phyloP scores from a whole-genome alignment of 1,140 invertebrate species.

The Ceratina calcarata region DNA sequence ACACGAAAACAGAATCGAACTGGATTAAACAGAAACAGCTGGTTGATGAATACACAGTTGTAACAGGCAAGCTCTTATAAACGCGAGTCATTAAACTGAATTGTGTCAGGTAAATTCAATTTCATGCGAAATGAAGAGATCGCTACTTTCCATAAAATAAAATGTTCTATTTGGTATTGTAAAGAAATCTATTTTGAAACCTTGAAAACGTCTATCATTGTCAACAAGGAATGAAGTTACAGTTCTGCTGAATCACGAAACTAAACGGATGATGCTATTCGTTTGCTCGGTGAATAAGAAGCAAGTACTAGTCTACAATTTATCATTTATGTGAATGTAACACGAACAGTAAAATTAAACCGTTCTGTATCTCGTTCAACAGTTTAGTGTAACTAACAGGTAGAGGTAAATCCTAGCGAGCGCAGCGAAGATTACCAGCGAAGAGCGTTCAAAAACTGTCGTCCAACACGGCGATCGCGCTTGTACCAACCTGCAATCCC shows the following conservation, averaged over 20 bases:
- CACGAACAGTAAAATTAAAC: neutral
- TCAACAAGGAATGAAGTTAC: too few species aligned
- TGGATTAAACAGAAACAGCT: constrained; percentile 32
- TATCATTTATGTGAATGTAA: neutral
- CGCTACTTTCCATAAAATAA: too few species aligned
- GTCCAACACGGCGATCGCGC: constrained; percentile 39
- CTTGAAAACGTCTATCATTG: too few species aligned
- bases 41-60: constrained; percentile 9
- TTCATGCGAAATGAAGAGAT: too few species aligned
- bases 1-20: constrained; percentile 9
- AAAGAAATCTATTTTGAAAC: too few species aligned
- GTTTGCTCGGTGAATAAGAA: too few species aligned
- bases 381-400: too few species aligned
- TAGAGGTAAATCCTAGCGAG: neutral
- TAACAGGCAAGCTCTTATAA: neutral
- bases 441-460: constrained; percentile 32
- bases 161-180: too few species aligned
- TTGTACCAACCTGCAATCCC: constrained; percentile 52
- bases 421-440: constrained; percentile 24
- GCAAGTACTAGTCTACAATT: neutral
- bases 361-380: neutral
- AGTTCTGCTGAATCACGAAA: too few species aligned
- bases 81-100: too few species aligned
- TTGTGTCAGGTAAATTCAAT: too few species aligned
- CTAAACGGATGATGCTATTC: too few species aligned